Conservation (phyloP, 1,140 invertebrate genomes). For the Venturia canescens region DNA sequence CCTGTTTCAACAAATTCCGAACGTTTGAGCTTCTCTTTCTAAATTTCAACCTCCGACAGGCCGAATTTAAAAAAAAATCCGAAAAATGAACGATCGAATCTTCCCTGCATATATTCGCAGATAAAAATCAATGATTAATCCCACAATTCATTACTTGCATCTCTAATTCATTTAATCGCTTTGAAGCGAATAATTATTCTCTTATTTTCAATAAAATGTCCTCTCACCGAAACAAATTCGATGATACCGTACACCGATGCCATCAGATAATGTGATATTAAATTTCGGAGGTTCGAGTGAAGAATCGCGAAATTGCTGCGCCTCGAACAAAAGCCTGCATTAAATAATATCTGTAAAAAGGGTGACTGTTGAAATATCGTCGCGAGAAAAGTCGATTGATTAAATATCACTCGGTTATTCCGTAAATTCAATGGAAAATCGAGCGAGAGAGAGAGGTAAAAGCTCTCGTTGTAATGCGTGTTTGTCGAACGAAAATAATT, state of each 20-base stretch:
- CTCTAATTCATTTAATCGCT: no score
- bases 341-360: neutral
- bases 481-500: constrained; percentile 12
- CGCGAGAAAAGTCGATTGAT: neutral
- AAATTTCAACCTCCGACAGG: no score
- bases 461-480: neutral
- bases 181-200: neutral
- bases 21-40: no score
- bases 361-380: neutral
- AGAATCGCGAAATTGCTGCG: neutral
- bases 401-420: constrained; percentile 1
- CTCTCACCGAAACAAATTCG: neutral
- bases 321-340: neutral
- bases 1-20: neutral
- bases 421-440: constrained; percentile 6
- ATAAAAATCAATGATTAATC: no score
- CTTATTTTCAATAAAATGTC: neutral
- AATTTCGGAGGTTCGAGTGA: no score
- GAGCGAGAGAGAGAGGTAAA: neutral
- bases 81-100: no score
- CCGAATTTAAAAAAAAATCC: no score
- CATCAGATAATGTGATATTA: no score
- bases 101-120: no score
- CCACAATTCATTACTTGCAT: no score
- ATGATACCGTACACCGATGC: neutral